Evolutionary conservation across 2,888 invertebrate genomes (phyloP), one percentile per base, ranked within the genome.

Genomic region (Nineta flava): DNA sequence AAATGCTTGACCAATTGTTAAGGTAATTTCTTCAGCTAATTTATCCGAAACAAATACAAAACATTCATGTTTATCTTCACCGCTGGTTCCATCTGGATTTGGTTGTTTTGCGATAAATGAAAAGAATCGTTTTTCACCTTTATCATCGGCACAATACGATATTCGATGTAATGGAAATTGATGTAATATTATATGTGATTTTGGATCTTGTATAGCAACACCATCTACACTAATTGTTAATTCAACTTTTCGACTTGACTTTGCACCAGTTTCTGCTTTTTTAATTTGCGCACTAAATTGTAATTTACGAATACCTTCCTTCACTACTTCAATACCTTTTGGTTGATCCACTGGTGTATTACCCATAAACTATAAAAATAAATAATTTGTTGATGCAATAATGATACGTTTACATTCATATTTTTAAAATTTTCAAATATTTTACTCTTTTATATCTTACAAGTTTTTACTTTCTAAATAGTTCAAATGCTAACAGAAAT

Each of bases 101-200:
- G 65, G 62, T 59, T 83, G 82, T 66, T 92, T 92, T 38, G 91
- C 93, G 55, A 94, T 92, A 67, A 93, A 94, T 9, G 91, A 91
- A 70, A 97, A 95, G 71, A 95, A 94, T 59, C 91, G 87, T 67
- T 95, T 96, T 58, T 95, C 95, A 48, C 93, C 91, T 65, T 97
- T 97, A 69, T 97, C 97, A 65, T 97, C 97, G 1, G 97, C 96
- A 72, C 96, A 97, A 71, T 97, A 97, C 1, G 95, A 96, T 70
- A 97, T 97, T 70, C 94, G 81, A 67, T 96, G 95, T 44, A 97
- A 72, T 0, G 96, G 96, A 67, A 95, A 96, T 67, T 94, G 93
- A 68, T 94, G 87, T 63, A 94, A 75, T 51, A 94, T 90, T 62
- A 76, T 86, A 72, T 81, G 81, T 6, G 79, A 75, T 58, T 79